These are phyloP conservation scores for Dromas ardeola DNA, from an alignment of 2,113 vertebrate species.

Conservation along the genomic window DNA sequence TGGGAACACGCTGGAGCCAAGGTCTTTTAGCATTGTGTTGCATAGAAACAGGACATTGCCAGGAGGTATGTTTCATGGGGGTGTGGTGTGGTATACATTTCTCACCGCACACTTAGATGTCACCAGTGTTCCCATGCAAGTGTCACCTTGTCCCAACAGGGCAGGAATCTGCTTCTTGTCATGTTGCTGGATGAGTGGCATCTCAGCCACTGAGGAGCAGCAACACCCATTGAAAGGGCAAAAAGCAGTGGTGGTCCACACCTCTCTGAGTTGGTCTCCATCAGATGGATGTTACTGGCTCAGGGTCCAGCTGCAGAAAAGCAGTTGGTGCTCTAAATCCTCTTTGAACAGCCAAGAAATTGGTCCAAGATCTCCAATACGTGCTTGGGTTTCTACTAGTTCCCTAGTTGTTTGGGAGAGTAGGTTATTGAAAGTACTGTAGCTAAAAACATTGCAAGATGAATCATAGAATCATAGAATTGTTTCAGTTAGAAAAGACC, in stretches of 20 bases:
- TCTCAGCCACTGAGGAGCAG: neutral
- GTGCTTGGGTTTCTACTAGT: neutral
- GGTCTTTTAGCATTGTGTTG: neutral
- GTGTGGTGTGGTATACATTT: neutral
- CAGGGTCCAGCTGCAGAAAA: neutral
- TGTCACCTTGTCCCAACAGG: neutral
- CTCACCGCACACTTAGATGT: neutral
- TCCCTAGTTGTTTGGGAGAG: neutral
- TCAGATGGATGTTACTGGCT: neutral
- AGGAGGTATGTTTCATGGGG: neutral
- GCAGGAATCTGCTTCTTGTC: neutral
- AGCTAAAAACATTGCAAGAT: neutral
- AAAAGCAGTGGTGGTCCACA: neutral
- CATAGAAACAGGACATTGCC: neutral
- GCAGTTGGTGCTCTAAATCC: neutral
- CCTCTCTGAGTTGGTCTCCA: neutral
- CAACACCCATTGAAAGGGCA: neutral
- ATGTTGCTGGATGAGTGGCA: neutral
- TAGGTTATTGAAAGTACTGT: neutral
- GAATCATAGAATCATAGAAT: neutral
- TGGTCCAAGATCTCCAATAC: neutral
- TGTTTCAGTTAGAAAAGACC: no score
- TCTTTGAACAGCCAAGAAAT: neutral
- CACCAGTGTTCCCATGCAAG: neutral
- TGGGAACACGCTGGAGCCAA: neutral